Base-by-base conservation (phyloP, 2,888 invertebrate genomes). In the Lepetodrilus schrolli region DNA sequence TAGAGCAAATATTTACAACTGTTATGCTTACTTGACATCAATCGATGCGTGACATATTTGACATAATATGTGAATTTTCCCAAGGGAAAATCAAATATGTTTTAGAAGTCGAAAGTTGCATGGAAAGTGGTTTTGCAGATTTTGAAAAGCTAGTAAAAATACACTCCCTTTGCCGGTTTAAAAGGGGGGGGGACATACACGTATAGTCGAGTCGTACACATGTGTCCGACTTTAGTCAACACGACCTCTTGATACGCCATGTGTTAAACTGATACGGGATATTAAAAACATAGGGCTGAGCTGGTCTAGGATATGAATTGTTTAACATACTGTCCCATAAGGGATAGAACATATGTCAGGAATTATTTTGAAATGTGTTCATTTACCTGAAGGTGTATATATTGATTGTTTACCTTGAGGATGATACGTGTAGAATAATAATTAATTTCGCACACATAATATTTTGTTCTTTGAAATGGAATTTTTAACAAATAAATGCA, bases 201-300 rank as follows among this genome's bases (percentile, higher is more conserved):
- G 13, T 13, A 17, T 13, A 17, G 13, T 43, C 43, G 13, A 17
- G 43, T 43, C 43, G n/a, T n/a, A 7, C 43, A 43, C 43, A 43
- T 43, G 43, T 43, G 43, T 43, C n/a, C n/a, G n/a, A n/a, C n/a
- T n/a, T n/a, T n/a, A n/a, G n/a, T n/a, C n/a, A n/a, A n/a, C n/a
- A n/a, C n/a, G n/a, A n/a, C n/a, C n/a, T n/a, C n/a, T n/a, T n/a
- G n/a, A n/a, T n/a, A n/a, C n/a, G n/a, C n/a, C n/a, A n/a, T n/a
- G n/a, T n/a, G n/a, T 23, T 58, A 21, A 58, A 58, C 30, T 58
- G 58, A 58, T 58, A 58, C 58, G 58, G 34, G 30, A 58, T 58
- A 58, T 58, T 34, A 58, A 58, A 30, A n/a, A 17, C 58, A 58
- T 26, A 26, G 26, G 30, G 51, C 10, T 8, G n/a, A 51, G 3